phyloP scores from a whole-genome alignment of 2,113 vertebrate genomes.

The Daboia siamensis region DNA sequence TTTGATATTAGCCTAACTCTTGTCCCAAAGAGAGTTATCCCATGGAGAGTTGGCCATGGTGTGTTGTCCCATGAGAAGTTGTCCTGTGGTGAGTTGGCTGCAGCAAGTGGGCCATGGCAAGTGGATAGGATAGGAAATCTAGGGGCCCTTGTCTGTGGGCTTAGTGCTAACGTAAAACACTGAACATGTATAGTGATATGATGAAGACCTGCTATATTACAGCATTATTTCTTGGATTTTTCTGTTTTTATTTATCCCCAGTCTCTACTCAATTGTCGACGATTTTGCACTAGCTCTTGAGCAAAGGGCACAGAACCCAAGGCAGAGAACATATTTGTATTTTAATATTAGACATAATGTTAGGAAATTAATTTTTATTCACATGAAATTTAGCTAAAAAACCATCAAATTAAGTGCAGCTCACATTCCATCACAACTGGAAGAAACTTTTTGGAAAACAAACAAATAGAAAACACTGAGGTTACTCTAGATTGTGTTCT shows the following conservation, averaged over 20 bases:
- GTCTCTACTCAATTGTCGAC: not conserved
- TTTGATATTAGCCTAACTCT: not conserved
- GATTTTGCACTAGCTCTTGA: not conserved
- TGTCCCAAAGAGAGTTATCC: not conserved
- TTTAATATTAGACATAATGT: not conserved
- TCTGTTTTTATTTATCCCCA: not conserved
- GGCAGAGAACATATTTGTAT: not conserved
- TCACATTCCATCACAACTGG: not conserved
- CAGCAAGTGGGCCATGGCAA: not conserved
- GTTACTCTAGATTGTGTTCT: slow-evolving; percentile 25
- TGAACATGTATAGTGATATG: not conserved
- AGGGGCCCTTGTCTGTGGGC: not conserved
- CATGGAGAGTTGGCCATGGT: not conserved
- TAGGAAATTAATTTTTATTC: not conserved
- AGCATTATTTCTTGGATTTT: not conserved
- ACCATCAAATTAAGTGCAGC: not conserved
- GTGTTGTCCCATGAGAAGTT: not conserved
- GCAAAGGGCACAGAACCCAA: not conserved
- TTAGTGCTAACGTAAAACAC: not conserved
- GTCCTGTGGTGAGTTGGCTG: not conserved
- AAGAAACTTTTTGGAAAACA: slow-evolving; percentile 29
- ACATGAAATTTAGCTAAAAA: not conserved
- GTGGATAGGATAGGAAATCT: not conserved
- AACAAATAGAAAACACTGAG: slow-evolving; percentile 56
- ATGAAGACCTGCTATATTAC: not conserved